Base-by-base conservation (phyloP, 1,140 invertebrate species). In the Drosophila rhopaloa region DNA sequence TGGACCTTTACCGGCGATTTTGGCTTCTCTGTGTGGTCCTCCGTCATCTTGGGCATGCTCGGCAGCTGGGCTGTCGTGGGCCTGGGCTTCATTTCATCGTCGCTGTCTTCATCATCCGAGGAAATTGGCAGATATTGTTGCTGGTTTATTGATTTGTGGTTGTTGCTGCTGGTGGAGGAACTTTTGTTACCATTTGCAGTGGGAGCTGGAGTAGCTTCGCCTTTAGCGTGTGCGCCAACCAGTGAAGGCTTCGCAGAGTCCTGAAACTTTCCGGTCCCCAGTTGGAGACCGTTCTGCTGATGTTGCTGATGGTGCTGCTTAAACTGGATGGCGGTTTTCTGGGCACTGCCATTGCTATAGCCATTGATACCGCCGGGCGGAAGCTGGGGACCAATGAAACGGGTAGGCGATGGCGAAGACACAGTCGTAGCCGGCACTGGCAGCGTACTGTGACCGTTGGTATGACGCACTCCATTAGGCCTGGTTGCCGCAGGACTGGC, bases 181-280 rank as follows among this genome's bases (percentile, higher is more conserved):
- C 89, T 91, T 85, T 91, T 90, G 57, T 90, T 91, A 72, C 73
- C 72, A 81, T 73, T 84, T 81, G 82, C 48, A 82, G 56, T 63
- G 62, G 65, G 14, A 82, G 51, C 50, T 71, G 72, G 10, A 67
- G 54, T 16, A 84, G 57, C 35, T 65, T 88, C 79, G 59, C 67
- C 60, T 65, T 90, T 90, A 84, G 46, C 71, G 57, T 68, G 48
- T 74, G 79, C 3, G 48, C 56, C 59, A 90, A 41, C 62, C 78
- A 83, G 37, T 76, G 82, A 29, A 80, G 71, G 63, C 70, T 89
- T 91, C 53, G 82, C 40, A 79, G 83, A 68, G 44, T 81, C 81
- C 67, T 91, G 90, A 85, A 86, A 79, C 72, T 91, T 91, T 57
- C 67, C 58, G 51, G 66, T 73, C n/a, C 82, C 89, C 53, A 63